Evolutionary conservation across 2,888 invertebrate genomes (phyloP).

Genomic region (Chloroclysta siterata): DNA sequence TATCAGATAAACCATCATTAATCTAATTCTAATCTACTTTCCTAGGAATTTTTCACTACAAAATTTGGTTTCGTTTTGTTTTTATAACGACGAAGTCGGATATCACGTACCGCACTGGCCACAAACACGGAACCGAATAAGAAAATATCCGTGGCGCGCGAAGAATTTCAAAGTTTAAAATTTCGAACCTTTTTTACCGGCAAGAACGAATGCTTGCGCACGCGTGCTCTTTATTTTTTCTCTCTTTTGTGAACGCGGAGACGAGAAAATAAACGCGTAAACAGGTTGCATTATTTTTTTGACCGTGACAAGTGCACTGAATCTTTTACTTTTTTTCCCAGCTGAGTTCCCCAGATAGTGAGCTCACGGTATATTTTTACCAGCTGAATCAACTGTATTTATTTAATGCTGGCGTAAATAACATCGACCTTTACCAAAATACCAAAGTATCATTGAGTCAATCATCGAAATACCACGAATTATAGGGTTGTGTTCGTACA

Average conservation of each 20-base stretch:
- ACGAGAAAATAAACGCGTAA: constrained; percentile 59
- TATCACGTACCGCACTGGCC: constrained; percentile 25
- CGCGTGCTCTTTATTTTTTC: constrained; percentile 63
- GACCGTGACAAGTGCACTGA: constrained; percentile 56
- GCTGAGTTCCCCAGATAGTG: constrained; percentile 27
- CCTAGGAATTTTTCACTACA: not conserved
- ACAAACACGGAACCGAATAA: constrained; percentile 37
- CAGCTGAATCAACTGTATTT: constrained; percentile 31
- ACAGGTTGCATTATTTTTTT: constrained; percentile 70
- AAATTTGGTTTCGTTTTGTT: not conserved
- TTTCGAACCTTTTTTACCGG: constrained; percentile 76
- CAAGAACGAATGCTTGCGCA: constrained; percentile 73
- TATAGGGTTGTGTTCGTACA: constrained; percentile 50
- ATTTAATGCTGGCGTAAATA: constrained; percentile 36
- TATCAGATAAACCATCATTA: no score
- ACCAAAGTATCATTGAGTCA: constrained; percentile 51
- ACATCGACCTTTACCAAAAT: constrained; percentile 52
- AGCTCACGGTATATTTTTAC: constrained; percentile 40
- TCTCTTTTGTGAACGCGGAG: constrained; percentile 49
- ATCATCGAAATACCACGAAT: constrained; percentile 59
- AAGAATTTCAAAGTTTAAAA: constrained; percentile 66
- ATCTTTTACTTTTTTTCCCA: constrained; percentile 44
- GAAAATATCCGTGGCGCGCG: constrained; percentile 68
- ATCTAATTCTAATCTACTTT: no score
- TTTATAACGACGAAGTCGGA: constrained; percentile 38